Percentiles rank a stretch among this genome's conserved stretches.
Evolutionary conservation across 1,140 invertebrate species (phyloP).

Genomic region (Vanessa atalanta): DNA sequence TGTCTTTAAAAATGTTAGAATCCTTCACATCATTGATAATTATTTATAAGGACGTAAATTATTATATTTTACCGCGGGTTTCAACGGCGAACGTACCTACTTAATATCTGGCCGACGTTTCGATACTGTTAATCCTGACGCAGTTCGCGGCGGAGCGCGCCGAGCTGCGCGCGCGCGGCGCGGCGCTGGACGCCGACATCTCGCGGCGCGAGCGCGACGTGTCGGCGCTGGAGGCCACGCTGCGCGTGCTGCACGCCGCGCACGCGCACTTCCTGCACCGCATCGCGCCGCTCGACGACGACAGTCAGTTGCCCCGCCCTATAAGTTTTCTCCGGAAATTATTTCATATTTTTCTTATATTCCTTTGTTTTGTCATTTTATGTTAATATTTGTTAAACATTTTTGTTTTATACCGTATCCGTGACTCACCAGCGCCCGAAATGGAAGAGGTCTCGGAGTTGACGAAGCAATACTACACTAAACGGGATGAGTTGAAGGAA

Average conservation of each 20-base stretch:
- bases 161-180: constrained; percentile 85
- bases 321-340: too few relatives aligned
- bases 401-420: too few relatives aligned
- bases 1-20: too few relatives aligned
- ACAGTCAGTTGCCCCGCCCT: constrained; percentile 56
- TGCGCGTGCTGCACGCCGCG: constrained; percentile 85
- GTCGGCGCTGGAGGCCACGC: constrained; percentile 87
- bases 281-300: constrained; percentile 77
- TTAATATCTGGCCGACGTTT: too few relatives aligned
- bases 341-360: too few relatives aligned
- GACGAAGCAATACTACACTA: constrained; percentile 54
- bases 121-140: too few relatives aligned
- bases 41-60: too few relatives aligned
- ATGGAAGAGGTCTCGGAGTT: constrained; percentile 63
- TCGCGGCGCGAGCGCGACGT: constrained; percentile 86
- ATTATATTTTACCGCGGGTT: too few relatives aligned
- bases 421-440: constrained; percentile 54
- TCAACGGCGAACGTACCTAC: too few relatives aligned
- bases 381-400: too few relatives aligned
- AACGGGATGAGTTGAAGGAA: constrained; percentile 57
- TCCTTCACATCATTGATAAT: too few relatives aligned
- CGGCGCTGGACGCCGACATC: constrained; percentile 85
- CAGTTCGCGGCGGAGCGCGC: constrained; percentile 85
- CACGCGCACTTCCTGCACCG: constrained; percentile 84
- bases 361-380: too few relatives aligned